phyloP scores from a whole-genome alignment of 2,797 vertebrate genomes.

The Hydrophis major region DNA sequence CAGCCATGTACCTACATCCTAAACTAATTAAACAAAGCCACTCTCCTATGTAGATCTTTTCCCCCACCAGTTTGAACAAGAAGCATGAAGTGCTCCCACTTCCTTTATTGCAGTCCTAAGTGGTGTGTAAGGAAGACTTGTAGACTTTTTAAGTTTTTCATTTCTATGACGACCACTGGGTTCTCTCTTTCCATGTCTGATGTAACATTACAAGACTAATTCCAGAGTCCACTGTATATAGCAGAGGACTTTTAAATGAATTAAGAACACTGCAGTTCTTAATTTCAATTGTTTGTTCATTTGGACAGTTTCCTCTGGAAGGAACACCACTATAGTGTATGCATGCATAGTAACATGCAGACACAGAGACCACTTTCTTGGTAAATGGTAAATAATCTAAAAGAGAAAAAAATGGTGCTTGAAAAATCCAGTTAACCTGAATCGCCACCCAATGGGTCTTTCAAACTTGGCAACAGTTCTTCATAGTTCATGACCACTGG shows the following conservation, averaged over 20 bases:
- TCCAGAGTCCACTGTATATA: neutral
- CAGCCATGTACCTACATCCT: neutral
- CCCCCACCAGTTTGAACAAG: neutral
- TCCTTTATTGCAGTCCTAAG: neutral
- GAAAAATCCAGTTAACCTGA: neutral
- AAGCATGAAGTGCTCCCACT: neutral
- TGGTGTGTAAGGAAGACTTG: too few species aligned
- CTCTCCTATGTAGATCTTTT: neutral
- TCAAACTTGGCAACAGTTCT: neutral
- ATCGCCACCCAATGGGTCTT: neutral
- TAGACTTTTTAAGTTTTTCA: neutral
- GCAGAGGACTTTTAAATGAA: neutral
- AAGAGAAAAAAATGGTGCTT: neutral
- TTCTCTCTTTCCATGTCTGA: neutral
- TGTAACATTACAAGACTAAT: neutral
- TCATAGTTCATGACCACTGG: neutral
- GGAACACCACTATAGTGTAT: neutral
- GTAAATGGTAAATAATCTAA: too few species aligned
- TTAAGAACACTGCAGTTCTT: neutral
- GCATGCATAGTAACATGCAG: neutral
- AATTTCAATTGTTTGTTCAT: neutral
- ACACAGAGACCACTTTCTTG: neutral
- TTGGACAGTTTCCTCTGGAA: neutral
- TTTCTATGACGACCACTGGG: neutral
- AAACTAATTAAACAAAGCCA: neutral